Conservation (phyloP, 2,113 vertebrate genomes). For the Melanocharis versteri region DNA sequence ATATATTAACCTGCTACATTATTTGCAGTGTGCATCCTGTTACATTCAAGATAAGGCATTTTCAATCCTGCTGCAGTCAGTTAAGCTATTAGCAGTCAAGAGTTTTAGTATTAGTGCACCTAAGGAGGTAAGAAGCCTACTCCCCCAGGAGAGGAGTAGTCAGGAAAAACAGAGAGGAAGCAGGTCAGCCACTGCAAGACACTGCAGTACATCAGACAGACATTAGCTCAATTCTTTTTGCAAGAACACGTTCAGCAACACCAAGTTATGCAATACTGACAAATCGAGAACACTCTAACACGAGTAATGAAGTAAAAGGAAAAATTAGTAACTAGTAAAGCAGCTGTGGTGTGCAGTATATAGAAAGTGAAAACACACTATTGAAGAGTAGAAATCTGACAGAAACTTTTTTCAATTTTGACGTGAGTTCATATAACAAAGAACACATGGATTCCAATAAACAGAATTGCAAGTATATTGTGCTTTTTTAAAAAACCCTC, state of each 20-base stretch:
- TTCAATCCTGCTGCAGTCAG: not conserved
- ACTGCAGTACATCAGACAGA: not conserved
- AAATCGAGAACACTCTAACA: not conserved
- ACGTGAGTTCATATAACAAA: not conserved
- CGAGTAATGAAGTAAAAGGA: not conserved
- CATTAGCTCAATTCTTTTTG: not conserved
- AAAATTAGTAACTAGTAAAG: not conserved
- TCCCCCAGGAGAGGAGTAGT: fast-evolving
- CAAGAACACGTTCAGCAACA: not conserved
- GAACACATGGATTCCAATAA: not conserved
- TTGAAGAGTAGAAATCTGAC: not conserved
- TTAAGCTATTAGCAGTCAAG: not conserved
- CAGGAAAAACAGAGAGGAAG: not conserved
- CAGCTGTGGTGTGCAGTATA: not conserved
- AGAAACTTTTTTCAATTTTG: not conserved
- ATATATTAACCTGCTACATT: not conserved
- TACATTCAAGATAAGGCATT: not conserved
- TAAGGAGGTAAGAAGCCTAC: not conserved
- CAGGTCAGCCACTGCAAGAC: not conserved
- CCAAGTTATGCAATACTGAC: not conserved
- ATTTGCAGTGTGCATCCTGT: not conserved
- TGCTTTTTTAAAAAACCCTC: not conserved
- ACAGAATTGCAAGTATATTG: not conserved
- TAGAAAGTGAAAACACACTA: not conserved
- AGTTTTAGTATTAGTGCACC: not conserved